A percentile compares a stretch with the other conserved stretches of the same genome.
These are phyloP conservation scores for Molossus molossus DNA, from an alignment of 2,797 vertebrate genomes.

Conservation along the genomic window DNA sequence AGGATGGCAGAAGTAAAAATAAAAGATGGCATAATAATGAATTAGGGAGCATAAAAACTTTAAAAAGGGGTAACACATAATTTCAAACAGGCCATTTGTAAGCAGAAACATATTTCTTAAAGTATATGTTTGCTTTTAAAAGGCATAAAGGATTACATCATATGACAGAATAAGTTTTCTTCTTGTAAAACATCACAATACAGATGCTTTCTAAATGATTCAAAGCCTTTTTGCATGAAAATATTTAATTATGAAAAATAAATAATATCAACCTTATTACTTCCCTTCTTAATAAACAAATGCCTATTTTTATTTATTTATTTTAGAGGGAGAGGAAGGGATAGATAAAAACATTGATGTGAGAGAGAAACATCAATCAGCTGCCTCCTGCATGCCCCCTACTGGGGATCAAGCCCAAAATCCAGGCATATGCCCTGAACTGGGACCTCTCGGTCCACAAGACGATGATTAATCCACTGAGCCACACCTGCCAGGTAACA, in stretches of 20 bases:
- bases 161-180: constrained; percentile 16
- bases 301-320: constrained; percentile 61
- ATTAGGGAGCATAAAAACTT: constrained; percentile 44
- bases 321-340: too few relatives aligned
- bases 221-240: constrained; percentile 59
- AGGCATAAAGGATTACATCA: constrained; percentile 31
- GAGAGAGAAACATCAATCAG: too few relatives aligned
- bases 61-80: constrained; percentile 34
- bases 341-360: too few relatives aligned
- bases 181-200: constrained; percentile 43
- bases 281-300: constrained; percentile 64
- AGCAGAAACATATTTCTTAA: constrained; percentile 19
- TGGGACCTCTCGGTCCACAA: too few relatives aligned
- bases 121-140: constrained; percentile 50
- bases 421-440: too few relatives aligned
- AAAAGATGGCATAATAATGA: constrained; percentile 61
- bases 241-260: constrained; percentile 54
- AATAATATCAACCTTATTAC: constrained; percentile 45
- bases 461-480: too few relatives aligned
- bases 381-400: too few relatives aligned
- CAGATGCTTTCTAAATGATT: constrained; percentile 2
- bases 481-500: background rate
- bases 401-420: too few relatives aligned
- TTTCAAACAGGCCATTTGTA: constrained; percentile 61
- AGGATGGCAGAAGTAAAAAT: constrained; percentile 62